A percentile compares a stretch with the other conserved stretches of the same genome.
phyloP scores from a whole-genome alignment of 2,113 vertebrate genomes.

The Perognathus longimembris region DNA sequence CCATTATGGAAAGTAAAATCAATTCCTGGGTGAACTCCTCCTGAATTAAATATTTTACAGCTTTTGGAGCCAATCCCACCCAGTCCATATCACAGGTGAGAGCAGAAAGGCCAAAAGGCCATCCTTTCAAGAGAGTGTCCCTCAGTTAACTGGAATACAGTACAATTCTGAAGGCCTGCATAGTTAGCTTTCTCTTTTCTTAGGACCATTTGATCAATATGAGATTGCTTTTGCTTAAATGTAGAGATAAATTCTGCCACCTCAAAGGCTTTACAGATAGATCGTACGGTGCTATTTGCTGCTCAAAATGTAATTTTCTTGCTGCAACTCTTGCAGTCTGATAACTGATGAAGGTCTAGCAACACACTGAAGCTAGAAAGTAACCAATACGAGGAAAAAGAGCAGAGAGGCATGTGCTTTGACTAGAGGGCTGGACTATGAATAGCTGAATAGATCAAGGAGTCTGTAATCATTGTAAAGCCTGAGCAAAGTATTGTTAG shows the following conservation, averaged over 20 bases:
- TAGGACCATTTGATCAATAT: not conserved
- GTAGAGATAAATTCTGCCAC: not conserved
- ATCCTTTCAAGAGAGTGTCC: not conserved
- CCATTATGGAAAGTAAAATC: not conserved
- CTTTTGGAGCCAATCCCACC: not conserved
- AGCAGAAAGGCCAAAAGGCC: not conserved
- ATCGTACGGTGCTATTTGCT: too few species aligned
- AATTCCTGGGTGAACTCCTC: not conserved
- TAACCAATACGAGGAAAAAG: not conserved
- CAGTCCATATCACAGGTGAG: not conserved
- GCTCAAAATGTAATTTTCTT: constrained; percentile 3
- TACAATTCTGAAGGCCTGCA: not conserved
- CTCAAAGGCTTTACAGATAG: not conserved
- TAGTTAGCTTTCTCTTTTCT: not conserved
- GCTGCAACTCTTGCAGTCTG: not conserved
- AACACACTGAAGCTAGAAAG: not conserved
- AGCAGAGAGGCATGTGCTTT: not conserved
- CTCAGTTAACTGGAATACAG: not conserved
- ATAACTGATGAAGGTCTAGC: not conserved
- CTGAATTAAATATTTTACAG: not conserved
- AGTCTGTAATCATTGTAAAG: not conserved
- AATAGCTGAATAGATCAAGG: not conserved
- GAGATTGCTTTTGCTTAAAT: constrained; percentile 9
- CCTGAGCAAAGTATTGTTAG: not conserved
- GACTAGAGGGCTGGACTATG: not conserved